These are phyloP conservation scores for Propithecus deckenii DNA, from an alignment of 2,797 vertebrate genomes.

Conservation along the genomic window DNA sequence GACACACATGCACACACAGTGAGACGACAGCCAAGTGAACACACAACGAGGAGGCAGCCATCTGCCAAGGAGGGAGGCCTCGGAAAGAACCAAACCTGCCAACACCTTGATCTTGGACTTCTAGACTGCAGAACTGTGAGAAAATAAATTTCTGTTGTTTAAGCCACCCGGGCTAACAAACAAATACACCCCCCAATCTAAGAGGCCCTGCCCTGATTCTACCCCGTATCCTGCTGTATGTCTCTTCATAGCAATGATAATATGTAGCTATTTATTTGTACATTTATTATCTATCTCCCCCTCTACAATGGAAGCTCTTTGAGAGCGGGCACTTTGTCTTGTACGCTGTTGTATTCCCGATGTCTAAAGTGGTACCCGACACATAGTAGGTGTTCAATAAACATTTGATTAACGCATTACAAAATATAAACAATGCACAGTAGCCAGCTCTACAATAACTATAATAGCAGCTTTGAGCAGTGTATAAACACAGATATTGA, in stretches of 20 bases:
- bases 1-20: fast-evolving
- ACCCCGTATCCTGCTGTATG: fast-evolving
- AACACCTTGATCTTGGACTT: background rate
- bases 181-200: background rate
- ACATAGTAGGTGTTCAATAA: background rate
- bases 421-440: background rate
- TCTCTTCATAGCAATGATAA: background rate
- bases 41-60: background rate
- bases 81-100: background rate
- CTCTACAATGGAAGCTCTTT: background rate
- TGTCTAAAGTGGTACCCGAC: background rate
- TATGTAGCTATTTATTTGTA: background rate
- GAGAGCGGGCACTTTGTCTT: background rate
- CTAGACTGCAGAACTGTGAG: background rate
- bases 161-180: background rate
- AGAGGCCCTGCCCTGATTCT: background rate
- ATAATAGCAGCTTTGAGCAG: background rate
- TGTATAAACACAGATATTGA: background rate
- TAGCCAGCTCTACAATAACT: background rate
- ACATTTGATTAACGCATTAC: conserved; percentile 1
- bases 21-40: background rate
- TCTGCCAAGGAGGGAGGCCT: background rate
- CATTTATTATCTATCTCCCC: background rate
- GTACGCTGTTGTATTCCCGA: background rate
- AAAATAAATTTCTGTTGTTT: background rate